These are phyloP conservation scores for Aegithalos caudatus DNA, from an alignment of 2,113 vertebrate genomes.

Conservation along the genomic window DNA sequence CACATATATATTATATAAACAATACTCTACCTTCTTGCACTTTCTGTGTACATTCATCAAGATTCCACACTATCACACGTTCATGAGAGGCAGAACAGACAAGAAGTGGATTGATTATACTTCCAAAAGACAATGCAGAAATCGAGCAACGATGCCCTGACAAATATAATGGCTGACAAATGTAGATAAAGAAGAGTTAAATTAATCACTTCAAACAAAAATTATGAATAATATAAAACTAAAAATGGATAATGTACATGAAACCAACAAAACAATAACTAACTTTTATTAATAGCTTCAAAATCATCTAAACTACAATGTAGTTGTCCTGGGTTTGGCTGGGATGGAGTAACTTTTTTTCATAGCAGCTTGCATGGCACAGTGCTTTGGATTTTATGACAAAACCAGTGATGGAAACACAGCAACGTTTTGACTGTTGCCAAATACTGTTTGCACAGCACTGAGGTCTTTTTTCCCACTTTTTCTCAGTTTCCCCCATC, in stretches of 20 bases:
- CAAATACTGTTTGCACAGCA: neutral
- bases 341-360: neutral
- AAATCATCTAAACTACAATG: neutral
- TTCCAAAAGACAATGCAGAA: slow-evolving; percentile 81
- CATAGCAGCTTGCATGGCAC: neutral
- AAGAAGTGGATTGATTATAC: slow-evolving; percentile 45
- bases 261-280: neutral
- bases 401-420: neutral
- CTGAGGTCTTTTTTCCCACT: neutral
- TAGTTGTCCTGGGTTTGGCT: neutral
- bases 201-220: neutral
- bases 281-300: neutral
- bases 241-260: neutral
- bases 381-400: neutral
- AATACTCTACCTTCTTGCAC: slow-evolving; percentile 69
- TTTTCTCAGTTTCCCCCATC: neutral
- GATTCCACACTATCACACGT: slow-evolving; percentile 79
- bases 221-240: neutral
- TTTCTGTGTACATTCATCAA: slow-evolving; percentile 73
- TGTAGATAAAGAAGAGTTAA: neutral
- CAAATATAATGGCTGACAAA: slow-evolving; percentile 72
- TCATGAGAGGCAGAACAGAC: slow-evolving; percentile 87
- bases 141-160: slow-evolving; percentile 80
- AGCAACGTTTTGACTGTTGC: neutral
- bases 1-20: neutral